Conservation (phyloP, 2,888 invertebrate genomes). For the Chelonus formosanus region DNA sequence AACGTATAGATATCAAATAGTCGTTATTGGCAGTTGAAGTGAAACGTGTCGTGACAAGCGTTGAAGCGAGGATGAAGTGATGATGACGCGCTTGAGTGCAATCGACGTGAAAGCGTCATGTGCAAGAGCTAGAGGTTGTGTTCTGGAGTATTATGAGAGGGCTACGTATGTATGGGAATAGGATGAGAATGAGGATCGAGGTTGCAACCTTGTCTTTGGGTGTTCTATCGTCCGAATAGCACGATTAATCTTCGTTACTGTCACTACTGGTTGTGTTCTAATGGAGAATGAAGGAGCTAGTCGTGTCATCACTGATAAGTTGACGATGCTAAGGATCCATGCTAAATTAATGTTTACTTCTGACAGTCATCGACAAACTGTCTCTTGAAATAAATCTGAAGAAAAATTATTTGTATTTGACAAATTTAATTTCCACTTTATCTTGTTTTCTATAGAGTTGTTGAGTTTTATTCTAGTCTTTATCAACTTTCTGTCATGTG, state of each 20-base stretch:
- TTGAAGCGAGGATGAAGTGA: slow-evolving; percentile 15
- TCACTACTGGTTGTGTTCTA: slow-evolving; percentile 13
- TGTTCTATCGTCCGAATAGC: slow-evolving; percentile 19
- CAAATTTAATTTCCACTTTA: no score
- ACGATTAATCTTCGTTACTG: slow-evolving; percentile 33
- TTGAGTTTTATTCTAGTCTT: no score
- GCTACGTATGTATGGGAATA: not conserved
- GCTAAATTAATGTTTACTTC: not conserved
- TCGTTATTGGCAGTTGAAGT: slow-evolving; percentile 16
- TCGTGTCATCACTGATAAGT: slow-evolving; percentile 20
- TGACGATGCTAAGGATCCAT: not conserved
- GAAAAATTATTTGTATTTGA: not conserved
- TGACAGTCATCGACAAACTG: not conserved
- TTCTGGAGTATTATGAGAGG: not conserved
- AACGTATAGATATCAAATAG: not conserved
- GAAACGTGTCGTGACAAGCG: slow-evolving; percentile 12
- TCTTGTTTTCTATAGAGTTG: no score
- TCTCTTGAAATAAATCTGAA: not conserved
- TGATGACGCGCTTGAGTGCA: slow-evolving; percentile 22
- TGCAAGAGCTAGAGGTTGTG: not conserved
- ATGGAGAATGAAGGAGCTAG: slow-evolving; percentile 9
- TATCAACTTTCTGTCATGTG: no score
- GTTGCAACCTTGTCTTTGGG: not conserved
- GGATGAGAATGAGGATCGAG: slow-evolving; percentile 4
- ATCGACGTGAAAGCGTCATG: slow-evolving; percentile 14